Conservation (phyloP, 2,113 vertebrate genomes). For the Pluvialis apricaria region DNA sequence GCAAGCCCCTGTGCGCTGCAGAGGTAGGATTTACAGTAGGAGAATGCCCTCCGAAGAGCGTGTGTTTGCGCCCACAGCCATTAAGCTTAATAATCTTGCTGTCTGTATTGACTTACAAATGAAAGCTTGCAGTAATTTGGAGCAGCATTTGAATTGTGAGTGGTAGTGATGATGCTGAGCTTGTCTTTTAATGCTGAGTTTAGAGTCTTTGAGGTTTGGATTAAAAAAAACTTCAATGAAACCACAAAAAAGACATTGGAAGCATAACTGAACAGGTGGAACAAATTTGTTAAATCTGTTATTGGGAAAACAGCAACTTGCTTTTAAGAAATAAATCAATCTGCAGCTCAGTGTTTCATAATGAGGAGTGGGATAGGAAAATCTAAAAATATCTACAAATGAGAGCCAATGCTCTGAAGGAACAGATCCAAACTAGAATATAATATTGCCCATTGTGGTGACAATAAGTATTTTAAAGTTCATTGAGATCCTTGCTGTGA, state of each 20-base stretch:
- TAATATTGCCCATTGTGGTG: slow-evolving; percentile 61
- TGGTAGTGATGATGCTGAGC: slow-evolving; percentile 63
- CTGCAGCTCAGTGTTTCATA: slow-evolving; percentile 62
- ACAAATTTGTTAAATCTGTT: slow-evolving; percentile 76
- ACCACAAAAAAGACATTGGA: slow-evolving; percentile 68
- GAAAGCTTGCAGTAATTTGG: slow-evolving; percentile 63
- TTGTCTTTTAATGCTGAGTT: slow-evolving; percentile 59
- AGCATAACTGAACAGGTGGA: slow-evolving; percentile 68
- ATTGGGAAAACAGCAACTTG: slow-evolving; percentile 67
- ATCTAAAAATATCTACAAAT: slow-evolving; percentile 63
- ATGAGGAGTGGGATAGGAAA: slow-evolving; percentile 54
- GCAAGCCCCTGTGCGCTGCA: not conserved
- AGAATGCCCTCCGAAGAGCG: slow-evolving; percentile 2
- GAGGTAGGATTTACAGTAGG: not conserved
- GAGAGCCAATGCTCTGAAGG: slow-evolving; percentile 30
- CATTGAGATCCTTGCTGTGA: slow-evolving; percentile 47
- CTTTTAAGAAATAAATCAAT: slow-evolving; percentile 72
- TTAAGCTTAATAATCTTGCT: slow-evolving; percentile 29
- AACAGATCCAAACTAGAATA: slow-evolving; percentile 49
- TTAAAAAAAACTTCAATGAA: slow-evolving; percentile 69
- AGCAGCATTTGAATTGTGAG: slow-evolving; percentile 59
- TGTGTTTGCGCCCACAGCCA: slow-evolving; percentile 24
- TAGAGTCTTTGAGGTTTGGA: slow-evolving; percentile 67
- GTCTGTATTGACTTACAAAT: slow-evolving; percentile 46
- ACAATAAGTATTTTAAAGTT: slow-evolving; percentile 60